These are phyloP conservation scores for Apamea sordens DNA, from an alignment of 2,888 invertebrate genomes.

Conservation along the genomic window DNA sequence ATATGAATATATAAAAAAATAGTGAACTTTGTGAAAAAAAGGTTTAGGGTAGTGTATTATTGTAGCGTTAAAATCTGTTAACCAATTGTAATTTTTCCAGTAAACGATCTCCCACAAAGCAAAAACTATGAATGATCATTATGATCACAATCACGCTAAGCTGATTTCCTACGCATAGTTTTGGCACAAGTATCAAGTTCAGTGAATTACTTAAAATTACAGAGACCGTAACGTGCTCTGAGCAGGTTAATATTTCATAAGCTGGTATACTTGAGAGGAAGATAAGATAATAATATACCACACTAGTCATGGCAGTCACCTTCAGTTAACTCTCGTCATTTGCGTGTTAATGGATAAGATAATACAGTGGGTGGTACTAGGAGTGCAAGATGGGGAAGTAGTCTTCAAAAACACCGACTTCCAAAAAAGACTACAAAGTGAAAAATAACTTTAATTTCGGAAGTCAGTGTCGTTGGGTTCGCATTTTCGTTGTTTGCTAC, in stretches of 20 bases:
- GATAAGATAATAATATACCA: conserved; percentile 14
- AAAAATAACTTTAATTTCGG: too few relatives aligned
- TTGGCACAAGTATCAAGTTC: conserved; percentile 12
- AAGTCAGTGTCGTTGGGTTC: too few relatives aligned
- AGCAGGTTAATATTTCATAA: conserved; percentile 13
- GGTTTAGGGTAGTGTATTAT: too few relatives aligned
- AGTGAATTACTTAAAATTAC: conserved; percentile 31
- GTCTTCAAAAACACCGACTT: too few relatives aligned
- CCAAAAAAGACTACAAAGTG: too few relatives aligned
- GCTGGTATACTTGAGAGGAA: conserved; percentile 8
- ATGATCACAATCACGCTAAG: conserved; percentile 18
- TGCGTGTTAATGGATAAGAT: background rate
- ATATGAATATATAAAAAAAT: background rate
- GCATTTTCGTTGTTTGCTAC: too few relatives aligned
- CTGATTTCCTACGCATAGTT: conserved; percentile 18
- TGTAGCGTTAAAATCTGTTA: background rate
- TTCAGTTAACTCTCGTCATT: conserved; percentile 24
- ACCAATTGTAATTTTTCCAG: background rate
- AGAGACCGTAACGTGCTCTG: conserved; percentile 6
- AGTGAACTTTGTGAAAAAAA: background rate
- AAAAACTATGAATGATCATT: conserved; percentile 5
- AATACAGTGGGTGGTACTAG: background rate
- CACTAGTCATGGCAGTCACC: background rate
- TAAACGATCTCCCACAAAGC: background rate
- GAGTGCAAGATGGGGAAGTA: background rate